Conservation (phyloP, 2,888 invertebrate genomes). For the Papilio gigon region DNA sequence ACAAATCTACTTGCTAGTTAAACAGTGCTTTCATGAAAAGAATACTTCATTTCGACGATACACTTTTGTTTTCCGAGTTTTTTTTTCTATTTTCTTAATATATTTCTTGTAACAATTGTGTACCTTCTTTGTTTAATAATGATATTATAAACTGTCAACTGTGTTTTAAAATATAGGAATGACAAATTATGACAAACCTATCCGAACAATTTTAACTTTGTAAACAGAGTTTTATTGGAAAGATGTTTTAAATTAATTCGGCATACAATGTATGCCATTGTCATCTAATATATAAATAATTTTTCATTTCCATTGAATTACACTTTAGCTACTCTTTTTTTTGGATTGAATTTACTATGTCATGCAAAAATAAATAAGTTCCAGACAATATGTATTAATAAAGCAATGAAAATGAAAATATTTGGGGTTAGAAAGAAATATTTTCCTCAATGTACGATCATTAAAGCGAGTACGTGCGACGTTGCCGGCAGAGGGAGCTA, state of each 20-base stretch:
- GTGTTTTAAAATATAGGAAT: too few relatives aligned
- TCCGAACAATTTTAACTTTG: too few relatives aligned
- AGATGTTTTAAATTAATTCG: too few relatives aligned
- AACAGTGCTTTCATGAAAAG: conserved; percentile 24
- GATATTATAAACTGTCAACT: neutral
- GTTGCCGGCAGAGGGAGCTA: conserved; percentile 3
- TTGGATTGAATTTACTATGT: too few relatives aligned
- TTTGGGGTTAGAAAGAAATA: neutral
- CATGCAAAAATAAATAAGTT: too few relatives aligned
- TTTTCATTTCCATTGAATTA: too few relatives aligned
- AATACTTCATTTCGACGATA: conserved; percentile 10
- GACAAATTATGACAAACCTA: too few relatives aligned
- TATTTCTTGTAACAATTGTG: neutral
- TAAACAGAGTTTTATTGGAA: too few relatives aligned
- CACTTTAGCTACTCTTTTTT: too few relatives aligned
- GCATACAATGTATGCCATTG: too few relatives aligned
- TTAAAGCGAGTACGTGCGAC: conserved; percentile 27
- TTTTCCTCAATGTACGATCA: conserved; percentile 27
- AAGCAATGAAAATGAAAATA: neutral
- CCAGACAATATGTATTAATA: neutral
- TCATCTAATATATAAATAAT: too few relatives aligned
- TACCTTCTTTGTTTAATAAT: neutral
- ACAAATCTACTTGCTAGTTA: conserved; percentile 25
- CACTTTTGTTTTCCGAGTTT: neutral
- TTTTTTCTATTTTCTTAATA: neutral